Base-by-base conservation (phyloP, 2,888 invertebrate species). In the Horisme vitalbata region DNA sequence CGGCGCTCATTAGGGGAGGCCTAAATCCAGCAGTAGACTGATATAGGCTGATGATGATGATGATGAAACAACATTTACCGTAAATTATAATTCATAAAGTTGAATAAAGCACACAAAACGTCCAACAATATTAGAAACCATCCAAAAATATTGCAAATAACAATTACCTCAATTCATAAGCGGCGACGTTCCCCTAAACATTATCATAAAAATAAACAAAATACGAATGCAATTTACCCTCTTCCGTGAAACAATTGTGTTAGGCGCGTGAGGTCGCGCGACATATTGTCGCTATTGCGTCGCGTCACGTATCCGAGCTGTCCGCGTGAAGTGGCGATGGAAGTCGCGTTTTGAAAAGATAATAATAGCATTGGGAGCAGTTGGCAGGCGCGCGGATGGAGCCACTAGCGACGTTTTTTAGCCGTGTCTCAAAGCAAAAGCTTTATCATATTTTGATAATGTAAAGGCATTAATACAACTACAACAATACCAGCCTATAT, bases 321-420 rank as follows among this genome's bases (percentile, higher is more conserved):
- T 51, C 26, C 45, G 45, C 26, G 43, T 45, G 39, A 49, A 52
- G 51, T 45, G 51, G 45, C 28, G 48, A 45, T 43, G 51, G 50
- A 45, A 52, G 52, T 38, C 48, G 24, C 50, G 49, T 52, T 55
- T 55, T 53, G 41, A 50, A 53, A 52, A 75, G 69, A 73, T 72
- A 68, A 80, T 78, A 81, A 80, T 78, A 79, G 74, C 69, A 75
- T 71, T 63, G 75, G 73, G 70, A 75, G 67, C 83, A 82, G 79
- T 81, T 82, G 83, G 81, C 83, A 76, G 68, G 71, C 83, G 57
- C 45, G 41, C 58, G 65, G 63, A 65, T 71, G 63, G 64, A 56
- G 56, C 62, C 56, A 59, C 60, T 63, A 54, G 59, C 53, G 57
- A 52, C 59, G 61, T 58, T 63, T 64, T 62, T 58, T 41, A 5